Evolutionary conservation across 2,797 vertebrate species (phyloP), one percentile per base, ranked within the genome.

Genomic region (Eutrigla gurnardus): DNA sequence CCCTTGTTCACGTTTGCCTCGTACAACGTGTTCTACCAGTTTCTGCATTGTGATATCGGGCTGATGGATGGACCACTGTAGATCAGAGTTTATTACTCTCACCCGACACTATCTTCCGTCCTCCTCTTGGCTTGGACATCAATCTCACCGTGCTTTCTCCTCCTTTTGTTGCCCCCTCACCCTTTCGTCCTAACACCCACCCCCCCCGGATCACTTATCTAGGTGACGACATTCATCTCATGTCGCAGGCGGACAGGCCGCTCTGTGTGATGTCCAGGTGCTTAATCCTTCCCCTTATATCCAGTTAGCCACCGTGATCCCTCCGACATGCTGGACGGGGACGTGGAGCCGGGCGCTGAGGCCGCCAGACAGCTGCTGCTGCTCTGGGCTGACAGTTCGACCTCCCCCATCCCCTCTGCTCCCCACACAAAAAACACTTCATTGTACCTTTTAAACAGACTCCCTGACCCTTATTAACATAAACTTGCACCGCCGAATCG

Each of bases 351-450:
- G 60, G 64, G 4, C 50, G 65, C 64, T 42, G 62, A 65, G 68
- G 70, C 73, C 75, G 37, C 62, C 84, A 85, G 78, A 88, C 74
- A 54, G 70, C 91, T 90, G 86, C 88, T 92, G 89, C 54, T 70
- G 80, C 49, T 64, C 53, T 40, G 35, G 62, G 40, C 32, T 62
- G 72, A 80, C 80, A 67, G 47, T 64, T 58, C 7, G 35, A 25
- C 25, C 57, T 18, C 40, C 39, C 15, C 8, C 36, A n/a, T 35
- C 12, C 17, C 4, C 33, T 33, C 8, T n/a, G 3, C 18, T 13
- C 35, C 53, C 25, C 57, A 55, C 58, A 49, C 32, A 11, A n/a
- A 37, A 59, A 32, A 61, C 33, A 62, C 50, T 50, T 45, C 42
- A 69, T 17, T 69, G 11, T 0, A 55, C 3, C 0, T 37, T 45